Percentiles rank a stretch among this genome's conserved stretches.
Evolutionary conservation across 2,113 vertebrate genomes (phyloP).

Genomic region (Macroglossus sobrinus): DNA sequence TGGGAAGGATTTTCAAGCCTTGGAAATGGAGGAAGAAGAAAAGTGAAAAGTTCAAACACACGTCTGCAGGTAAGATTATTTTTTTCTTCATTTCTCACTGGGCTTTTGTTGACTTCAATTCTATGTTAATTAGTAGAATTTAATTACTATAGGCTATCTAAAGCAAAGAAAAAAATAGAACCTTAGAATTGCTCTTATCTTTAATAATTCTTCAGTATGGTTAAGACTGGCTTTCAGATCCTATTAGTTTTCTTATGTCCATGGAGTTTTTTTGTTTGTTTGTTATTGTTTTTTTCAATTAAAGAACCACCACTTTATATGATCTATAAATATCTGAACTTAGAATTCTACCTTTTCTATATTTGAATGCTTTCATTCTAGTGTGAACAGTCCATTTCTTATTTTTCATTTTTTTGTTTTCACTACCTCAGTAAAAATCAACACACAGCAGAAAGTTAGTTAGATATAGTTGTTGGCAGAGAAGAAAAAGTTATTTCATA

Average conservation of each 20-base stretch:
- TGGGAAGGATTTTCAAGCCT: slow-evolving; percentile 97
- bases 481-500: slow-evolving; percentile 23
- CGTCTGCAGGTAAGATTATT: slow-evolving; percentile 90
- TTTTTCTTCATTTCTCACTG: neutral
- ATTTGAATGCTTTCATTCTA: neutral
- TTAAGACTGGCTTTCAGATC: neutral
- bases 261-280: neutral
- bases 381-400: neutral
- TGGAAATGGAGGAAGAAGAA: slow-evolving; percentile 99
- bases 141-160: neutral
- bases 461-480: neutral
- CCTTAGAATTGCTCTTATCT: neutral
- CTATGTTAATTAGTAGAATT: neutral
- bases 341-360: neutral
- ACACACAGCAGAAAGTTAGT: slow-evolving; percentile 27
- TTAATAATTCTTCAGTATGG: neutral
- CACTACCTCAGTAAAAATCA: neutral
- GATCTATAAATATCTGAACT: neutral
- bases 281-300: neutral
- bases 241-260: neutral
- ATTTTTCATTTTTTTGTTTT: neutral
- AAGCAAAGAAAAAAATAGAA: neutral
- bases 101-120: neutral
- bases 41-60: slow-evolving; percentile 99
- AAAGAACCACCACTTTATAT: neutral